Conservation (phyloP, 2,797 vertebrate genomes). For the Parotocinclus haroldoi region DNA sequence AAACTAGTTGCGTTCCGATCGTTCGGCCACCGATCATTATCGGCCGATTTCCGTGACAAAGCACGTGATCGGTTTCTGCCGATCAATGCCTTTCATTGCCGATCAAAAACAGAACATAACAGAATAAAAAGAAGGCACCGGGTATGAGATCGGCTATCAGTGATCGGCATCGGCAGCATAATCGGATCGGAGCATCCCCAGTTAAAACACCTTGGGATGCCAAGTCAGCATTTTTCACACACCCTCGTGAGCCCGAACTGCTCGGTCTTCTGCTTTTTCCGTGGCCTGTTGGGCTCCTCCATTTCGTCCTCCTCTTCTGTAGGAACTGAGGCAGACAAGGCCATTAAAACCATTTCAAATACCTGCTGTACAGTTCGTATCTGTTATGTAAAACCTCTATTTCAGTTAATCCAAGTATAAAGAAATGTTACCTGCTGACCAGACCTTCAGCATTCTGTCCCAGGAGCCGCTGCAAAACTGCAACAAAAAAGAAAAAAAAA, state of each 20-base stretch:
- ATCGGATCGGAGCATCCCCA: too few species aligned
- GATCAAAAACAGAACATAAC: too few species aligned
- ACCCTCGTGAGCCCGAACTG: slow-evolving; percentile 91
- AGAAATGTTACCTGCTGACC: slow-evolving; percentile 85
- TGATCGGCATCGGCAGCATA: too few species aligned
- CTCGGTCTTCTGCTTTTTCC: slow-evolving; percentile 97
- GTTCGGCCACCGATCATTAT: too few species aligned
- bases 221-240: too few species aligned
- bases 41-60: too few species aligned
- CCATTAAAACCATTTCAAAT: background rate
- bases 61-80: too few species aligned
- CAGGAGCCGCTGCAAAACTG: slow-evolving; percentile 98
- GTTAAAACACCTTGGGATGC: too few species aligned
- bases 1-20: too few species aligned
- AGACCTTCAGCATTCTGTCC: slow-evolving; percentile 99
- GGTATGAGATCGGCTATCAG: too few species aligned
- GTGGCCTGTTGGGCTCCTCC: slow-evolving; percentile 83
- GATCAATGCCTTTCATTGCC: too few species aligned
- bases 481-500: background rate
- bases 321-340: slow-evolving; percentile 69
- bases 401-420: background rate
- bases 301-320: slow-evolving; percentile 90
- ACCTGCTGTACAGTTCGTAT: background rate
- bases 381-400: background rate
- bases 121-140: too few species aligned